Percentiles rank a stretch among this genome's conserved stretches.
phyloP scores from a whole-genome alignment of 2,888 invertebrate genomes.

The Deilephila porcellus region DNA sequence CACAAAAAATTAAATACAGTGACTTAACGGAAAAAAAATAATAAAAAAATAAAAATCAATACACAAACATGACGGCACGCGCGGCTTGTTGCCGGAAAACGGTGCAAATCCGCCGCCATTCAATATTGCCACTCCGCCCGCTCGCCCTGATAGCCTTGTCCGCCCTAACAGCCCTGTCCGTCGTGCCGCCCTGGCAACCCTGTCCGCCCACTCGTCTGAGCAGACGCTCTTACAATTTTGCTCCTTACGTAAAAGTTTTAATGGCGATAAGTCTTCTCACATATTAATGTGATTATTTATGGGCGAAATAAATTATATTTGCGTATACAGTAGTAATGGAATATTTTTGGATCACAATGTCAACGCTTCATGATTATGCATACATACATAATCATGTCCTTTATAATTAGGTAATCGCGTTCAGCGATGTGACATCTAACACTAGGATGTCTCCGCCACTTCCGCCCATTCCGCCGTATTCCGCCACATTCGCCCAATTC shows the following conservation, averaged over 20 bases:
- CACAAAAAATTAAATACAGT: background rate
- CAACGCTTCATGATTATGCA: too few relatives aligned
- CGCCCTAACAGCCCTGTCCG: background rate
- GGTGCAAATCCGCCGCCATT: conserved; percentile 25
- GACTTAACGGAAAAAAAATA: background rate
- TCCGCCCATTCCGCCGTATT: background rate
- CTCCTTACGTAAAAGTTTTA: background rate
- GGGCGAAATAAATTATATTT: background rate
- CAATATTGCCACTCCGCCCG: conserved; percentile 31
- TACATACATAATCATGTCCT: too few relatives aligned
- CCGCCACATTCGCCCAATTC: background rate
- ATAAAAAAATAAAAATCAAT: conserved; percentile 3
- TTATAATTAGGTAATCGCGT: background rate
- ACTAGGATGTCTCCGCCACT: background rate
- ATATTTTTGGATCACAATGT: too few relatives aligned
- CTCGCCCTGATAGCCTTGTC: background rate
- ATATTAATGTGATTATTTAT: background rate
- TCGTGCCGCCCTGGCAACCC: background rate
- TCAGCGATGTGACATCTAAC: background rate
- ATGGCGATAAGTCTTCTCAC: background rate
- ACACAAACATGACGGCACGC: conserved; percentile 15
- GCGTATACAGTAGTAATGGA: too few relatives aligned
- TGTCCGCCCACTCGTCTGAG: background rate
- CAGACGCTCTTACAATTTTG: background rate
- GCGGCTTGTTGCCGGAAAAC: conserved; percentile 23